phyloP scores from a whole-genome alignment of 2,113 vertebrate genomes.

The Sceloporus tristichus region DNA sequence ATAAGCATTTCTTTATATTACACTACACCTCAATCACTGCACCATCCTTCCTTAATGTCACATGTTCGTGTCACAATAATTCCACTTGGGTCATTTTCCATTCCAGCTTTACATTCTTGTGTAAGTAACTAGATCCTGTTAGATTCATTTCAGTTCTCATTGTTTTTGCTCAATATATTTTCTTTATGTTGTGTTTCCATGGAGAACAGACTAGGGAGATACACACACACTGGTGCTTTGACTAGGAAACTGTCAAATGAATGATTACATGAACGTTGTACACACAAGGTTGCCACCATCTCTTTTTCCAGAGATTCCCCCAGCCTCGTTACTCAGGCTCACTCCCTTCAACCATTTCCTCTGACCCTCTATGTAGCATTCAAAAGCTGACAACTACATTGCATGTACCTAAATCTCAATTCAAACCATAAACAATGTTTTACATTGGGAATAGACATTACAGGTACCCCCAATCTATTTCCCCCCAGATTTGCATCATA shows the following conservation, averaged over 20 bases:
- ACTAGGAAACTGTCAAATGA: background rate
- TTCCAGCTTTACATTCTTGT: background rate
- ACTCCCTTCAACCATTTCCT: no score
- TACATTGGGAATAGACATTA: no score
- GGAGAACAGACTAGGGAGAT: background rate
- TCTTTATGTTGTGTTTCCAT: background rate
- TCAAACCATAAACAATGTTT: no score
- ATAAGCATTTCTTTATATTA: background rate
- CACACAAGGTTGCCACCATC: no score
- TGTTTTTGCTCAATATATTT: background rate
- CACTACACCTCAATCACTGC: background rate
- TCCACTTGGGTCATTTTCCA: background rate
- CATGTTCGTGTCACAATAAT: background rate
- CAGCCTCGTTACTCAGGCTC: no score
- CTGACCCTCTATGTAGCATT: no score
- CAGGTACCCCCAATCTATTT: no score
- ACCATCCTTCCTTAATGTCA: background rate
- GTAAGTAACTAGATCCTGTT: background rate
- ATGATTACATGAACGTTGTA: background rate
- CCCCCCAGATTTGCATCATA: no score
- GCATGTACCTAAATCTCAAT: no score
- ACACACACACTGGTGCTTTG: background rate
- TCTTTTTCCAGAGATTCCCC: no score
- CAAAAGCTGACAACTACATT: no score
- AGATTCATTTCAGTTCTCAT: background rate